A percentile compares a stretch with the other conserved stretches of the same genome.
These are phyloP conservation scores for Leptopilina boulardi DNA, from an alignment of 1,140 invertebrate genomes.

Conservation along the genomic window DNA sequence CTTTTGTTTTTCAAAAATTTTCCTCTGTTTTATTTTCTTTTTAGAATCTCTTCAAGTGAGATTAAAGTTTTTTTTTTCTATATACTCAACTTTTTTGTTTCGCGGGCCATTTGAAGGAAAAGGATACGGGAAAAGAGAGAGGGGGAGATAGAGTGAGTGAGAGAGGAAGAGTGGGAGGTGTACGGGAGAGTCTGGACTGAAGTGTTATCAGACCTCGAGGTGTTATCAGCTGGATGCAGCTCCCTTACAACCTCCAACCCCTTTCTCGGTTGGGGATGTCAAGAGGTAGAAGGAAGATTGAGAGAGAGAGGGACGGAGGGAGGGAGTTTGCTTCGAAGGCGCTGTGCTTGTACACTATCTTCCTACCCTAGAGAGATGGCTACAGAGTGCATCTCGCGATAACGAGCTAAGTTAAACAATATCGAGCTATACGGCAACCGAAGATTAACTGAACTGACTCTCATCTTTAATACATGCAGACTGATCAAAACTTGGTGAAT, in stretches of 20 bases:
- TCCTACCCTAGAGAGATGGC: slow-evolving; percentile 72
- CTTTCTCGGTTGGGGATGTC: slow-evolving; percentile 50
- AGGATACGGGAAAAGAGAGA: slow-evolving; percentile 35
- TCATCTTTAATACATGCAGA: slow-evolving; percentile 55
- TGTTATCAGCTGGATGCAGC: slow-evolving; percentile 73
- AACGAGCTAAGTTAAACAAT: slow-evolving; percentile 76
- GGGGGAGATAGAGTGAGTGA: slow-evolving; percentile 14
- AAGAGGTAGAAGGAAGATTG: slow-evolving; percentile 44
- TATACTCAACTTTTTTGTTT: not conserved
- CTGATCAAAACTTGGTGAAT: slow-evolving; percentile 46
- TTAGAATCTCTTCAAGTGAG: not conserved
- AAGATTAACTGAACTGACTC: slow-evolving; percentile 70
- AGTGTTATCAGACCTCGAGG: slow-evolving; percentile 71
- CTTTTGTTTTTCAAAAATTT: not conserved
- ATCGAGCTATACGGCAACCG: slow-evolving; percentile 72
- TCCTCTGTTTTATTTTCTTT: not conserved
- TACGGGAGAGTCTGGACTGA: slow-evolving; percentile 67
- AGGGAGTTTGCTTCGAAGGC: slow-evolving; percentile 60
- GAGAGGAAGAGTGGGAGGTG: slow-evolving; percentile 41
- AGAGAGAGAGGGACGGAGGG: slow-evolving; percentile 40
- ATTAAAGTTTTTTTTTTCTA: not conserved
- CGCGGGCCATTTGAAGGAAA: slow-evolving; percentile 45
- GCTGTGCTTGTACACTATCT: slow-evolving; percentile 67
- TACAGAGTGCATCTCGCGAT: slow-evolving; percentile 76
- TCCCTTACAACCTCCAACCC: slow-evolving; percentile 60